Base-by-base conservation (phyloP, 1,140 invertebrate species). In the Drosophila lacteicornis region DNA sequence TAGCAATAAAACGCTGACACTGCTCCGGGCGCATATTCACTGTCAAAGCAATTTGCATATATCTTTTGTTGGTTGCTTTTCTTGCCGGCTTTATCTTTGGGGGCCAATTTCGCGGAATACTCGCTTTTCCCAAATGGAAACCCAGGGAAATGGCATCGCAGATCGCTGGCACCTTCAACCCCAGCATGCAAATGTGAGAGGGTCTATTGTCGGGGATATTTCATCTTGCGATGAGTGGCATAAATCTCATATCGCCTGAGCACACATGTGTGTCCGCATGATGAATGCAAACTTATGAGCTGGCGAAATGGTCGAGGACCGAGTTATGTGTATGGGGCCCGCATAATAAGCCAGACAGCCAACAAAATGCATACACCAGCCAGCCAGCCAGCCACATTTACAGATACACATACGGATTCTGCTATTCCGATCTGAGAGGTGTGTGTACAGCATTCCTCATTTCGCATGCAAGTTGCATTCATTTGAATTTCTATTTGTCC, bases 41-140 rank as follows among this genome's bases (percentile, higher is more conserved):
- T 80, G 76, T 68, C 84, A 87, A 69, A 74, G 77, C 74, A 71
- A 87, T 87, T 87, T 87, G 68, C 80, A 87, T 87, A 61, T 33
- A 78, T 77, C 36, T 73, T 47, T 42, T 42, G 79, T 53, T 33
- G 65, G 51, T 67, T 76, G 25, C n/a, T 59, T 25, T 40, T 62
- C 49, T 43, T 27, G 8, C 25, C 55, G 36, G 47, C 45, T 76
- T 71, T 75, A 74, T 82, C 70, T 79, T 76, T 59, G 50, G 70
- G 81, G 65, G 33, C 49, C 57, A 70, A 77, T 84, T 83, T 66
- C 76, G 56, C 65, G 71, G 22, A 55, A 71, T 68, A 58, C 55
- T 45, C 46, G 45, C 38, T 50, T 45, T 30, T 38, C 27, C 42
- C 61, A 47, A 9, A 57, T n/a, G 36, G 13, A 19, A 30, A 4